Base-by-base conservation (phyloP, 1,140 invertebrate genomes). In the Diorhabda sublineata region DNA sequence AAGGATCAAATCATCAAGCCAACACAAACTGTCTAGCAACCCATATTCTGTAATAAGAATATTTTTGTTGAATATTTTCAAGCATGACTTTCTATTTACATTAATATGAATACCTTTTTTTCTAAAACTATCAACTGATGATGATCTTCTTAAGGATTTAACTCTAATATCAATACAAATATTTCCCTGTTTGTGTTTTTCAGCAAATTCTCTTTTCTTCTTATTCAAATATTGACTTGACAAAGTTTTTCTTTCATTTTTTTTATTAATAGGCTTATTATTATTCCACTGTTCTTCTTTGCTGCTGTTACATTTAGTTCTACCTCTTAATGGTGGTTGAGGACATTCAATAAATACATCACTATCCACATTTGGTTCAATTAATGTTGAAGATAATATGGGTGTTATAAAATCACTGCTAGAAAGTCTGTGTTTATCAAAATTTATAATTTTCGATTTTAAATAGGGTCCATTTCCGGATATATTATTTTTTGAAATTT, bases 301-400 rank as follows among this genome's bases (percentile, higher is more conserved):
- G 26, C 26, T 26, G 26, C 26, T 26, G 1, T 26, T 26, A 26
- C 26, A 26, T 26, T 26, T 26, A 26, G 26, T 0, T 26, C 26
- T 26, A 26, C 26, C 26, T 26, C 26, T 26, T 26, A 26, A 26
- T 26, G 26, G 26, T 26, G 26, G 26, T 26, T 26, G 26, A 26
- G 26, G 26, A 26, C 26, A 26, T 26, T 26, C 26, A 26, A 26
- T 26, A 26, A 26, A 52, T 52, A 52, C 45, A 6, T 52, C 45
- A 1, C 8, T 9, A 52, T 52, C 45, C 5, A 9, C 8, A 58
- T n/a, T 3, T 11, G 57, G n/a, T 11, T 42, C 58, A 44, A 62
- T 41, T 44, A 62, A n/a, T 62, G 61, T 62, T 6, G 61, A 62
- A 8, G 61, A 62, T 62, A 62, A 5, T 43, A 62, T 62, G 42